A percentile compares a stretch with the other conserved stretches of the same genome.
These are phyloP conservation scores for Vannuccia rotundouncinata DNA, from an alignment of 2,888 invertebrate species.

Conservation along the genomic window DNA sequence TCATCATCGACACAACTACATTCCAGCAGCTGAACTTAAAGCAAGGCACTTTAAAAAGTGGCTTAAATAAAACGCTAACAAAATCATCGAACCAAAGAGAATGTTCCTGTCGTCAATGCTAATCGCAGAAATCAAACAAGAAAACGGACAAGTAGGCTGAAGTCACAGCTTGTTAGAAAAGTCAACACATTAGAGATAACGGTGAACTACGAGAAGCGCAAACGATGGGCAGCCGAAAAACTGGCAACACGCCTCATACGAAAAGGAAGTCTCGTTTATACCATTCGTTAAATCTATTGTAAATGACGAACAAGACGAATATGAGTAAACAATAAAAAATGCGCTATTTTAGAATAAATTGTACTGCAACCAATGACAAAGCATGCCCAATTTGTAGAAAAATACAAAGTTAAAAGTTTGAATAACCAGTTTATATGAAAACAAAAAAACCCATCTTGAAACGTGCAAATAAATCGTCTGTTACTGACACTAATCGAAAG, in stretches of 20 bases:
- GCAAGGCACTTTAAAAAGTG: slow-evolving; percentile 6
- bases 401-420: neutral
- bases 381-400: neutral
- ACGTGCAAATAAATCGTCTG: neutral
- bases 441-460: neutral
- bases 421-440: neutral
- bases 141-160: slow-evolving; percentile 10
- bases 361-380: neutral
- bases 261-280: neutral
- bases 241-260: neutral
- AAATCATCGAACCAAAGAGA: slow-evolving; percentile 5
- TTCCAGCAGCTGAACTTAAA: neutral
- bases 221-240: neutral
- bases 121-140: neutral
- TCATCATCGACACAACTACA: slow-evolving; percentile 6
- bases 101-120: slow-evolving; percentile 7
- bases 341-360: neutral
- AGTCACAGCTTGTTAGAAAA: neutral
- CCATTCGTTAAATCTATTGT: neutral
- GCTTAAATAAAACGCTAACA: neutral
- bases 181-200: neutral
- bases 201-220: slow-evolving; percentile 4
- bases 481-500: neutral
- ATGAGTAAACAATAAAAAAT: neutral
- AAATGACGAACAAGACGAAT: neutral